Evolutionary conservation across 2,888 invertebrate genomes (phyloP).

Genomic region (Drosophila mettleri): DNA sequence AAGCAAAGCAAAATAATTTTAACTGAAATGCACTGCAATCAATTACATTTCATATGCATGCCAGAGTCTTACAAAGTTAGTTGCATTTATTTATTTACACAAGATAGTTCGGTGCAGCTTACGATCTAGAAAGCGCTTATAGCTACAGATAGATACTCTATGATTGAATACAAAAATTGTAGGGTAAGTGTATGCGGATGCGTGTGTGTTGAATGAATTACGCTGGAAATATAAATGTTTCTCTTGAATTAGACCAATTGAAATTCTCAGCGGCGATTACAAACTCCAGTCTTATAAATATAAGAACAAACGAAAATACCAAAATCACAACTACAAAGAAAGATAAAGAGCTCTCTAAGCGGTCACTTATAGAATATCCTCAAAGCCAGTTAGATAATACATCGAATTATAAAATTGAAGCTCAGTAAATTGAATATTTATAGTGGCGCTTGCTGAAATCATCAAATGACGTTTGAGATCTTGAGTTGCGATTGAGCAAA

Average conservation of each 20-base stretch:
- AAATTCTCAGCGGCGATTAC: not conserved
- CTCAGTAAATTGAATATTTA: slow-evolving; percentile 81
- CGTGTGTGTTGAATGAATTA: slow-evolving; percentile 5
- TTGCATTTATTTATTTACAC: slow-evolving; percentile 61
- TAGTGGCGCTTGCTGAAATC: slow-evolving; percentile 77
- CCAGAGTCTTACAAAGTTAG: not conserved
- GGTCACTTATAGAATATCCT: not conserved
- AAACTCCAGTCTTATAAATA: not conserved
- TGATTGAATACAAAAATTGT: slow-evolving; percentile 4
- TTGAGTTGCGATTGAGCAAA: slow-evolving; percentile 70
- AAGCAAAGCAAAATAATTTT: slow-evolving; percentile 1
- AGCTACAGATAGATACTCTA: too few species aligned
- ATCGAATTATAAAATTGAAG: not conserved
- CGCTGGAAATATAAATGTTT: slow-evolving; percentile 12
- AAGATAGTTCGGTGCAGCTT: slow-evolving; percentile 34
- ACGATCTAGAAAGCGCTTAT: slow-evolving; percentile 43
- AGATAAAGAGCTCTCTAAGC: too few species aligned
- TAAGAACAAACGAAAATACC: not conserved
- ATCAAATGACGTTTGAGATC: slow-evolving; percentile 41
- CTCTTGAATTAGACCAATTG: not conserved
- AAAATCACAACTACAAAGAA: slow-evolving; percentile 4
- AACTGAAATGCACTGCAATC: slow-evolving; percentile 15
- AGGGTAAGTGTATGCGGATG: slow-evolving; percentile 13
- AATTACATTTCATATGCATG: not conserved
- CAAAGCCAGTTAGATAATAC: not conserved